Conservation (phyloP, 2,797 vertebrate genomes). For the Petrocephalus sullivani region DNA sequence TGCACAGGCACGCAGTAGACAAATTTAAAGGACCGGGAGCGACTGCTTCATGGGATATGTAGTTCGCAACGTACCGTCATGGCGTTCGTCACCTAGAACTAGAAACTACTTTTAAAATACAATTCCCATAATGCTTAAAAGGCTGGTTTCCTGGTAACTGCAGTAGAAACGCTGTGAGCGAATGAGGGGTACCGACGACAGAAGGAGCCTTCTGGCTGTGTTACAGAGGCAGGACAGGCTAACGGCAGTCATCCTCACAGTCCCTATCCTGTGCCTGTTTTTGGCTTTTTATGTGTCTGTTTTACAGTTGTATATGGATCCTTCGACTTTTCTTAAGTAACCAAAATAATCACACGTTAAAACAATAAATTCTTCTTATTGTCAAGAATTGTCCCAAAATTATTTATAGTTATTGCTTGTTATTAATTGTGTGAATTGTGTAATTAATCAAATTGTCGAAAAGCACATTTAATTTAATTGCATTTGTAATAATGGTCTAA, state of each 20-base stretch:
- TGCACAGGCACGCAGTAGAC: constrained; percentile 14
- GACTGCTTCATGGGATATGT: constrained; percentile 48
- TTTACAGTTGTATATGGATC: neutral
- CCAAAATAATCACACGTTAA: neutral
- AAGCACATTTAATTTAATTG: neutral
- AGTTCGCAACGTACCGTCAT: constrained; percentile 27
- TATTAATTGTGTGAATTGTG: neutral
- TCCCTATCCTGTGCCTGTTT: neutral
- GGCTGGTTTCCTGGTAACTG: constrained; percentile 40
- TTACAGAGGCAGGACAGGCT: no score
- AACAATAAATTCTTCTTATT: neutral
- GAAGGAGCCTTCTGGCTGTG: neutral
- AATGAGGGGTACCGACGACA: constrained; percentile 63
- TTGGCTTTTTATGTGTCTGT: neutral
- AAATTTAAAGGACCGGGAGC: neutral
- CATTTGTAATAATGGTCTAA: neutral
- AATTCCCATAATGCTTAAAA: constrained; percentile 31
- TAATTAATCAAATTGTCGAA: neutral
- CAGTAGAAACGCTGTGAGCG: constrained; percentile 40
- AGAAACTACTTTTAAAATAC: constrained; percentile 43
- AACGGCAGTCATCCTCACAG: neutral
- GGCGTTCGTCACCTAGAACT: rapidly evolving
- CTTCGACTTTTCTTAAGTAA: neutral
- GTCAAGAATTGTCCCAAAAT: neutral
- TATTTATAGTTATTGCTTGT: neutral